Evolutionary conservation across 2,797 vertebrate genomes (phyloP), one percentile per base, ranked within the genome.

Genomic region (Hydrocynus forskahlii): DNA sequence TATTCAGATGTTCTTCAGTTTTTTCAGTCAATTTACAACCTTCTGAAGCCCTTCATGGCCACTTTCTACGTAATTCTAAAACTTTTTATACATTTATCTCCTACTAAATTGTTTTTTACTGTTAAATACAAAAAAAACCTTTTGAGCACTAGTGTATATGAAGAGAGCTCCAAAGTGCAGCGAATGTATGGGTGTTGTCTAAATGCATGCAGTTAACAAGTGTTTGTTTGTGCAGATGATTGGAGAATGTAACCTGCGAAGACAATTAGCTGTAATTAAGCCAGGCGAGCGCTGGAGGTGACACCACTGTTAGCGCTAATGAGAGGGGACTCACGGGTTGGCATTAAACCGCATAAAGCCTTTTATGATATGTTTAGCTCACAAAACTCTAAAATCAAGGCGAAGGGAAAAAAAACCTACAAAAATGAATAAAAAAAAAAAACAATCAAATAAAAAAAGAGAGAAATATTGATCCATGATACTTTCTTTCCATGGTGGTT

Each of bases 221-320:
- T 60, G 55, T 54, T 81, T 81, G 63, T 79, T 79, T 70, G 66
- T 59, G 14, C 25, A n/a, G 72, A 52, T 83, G 73, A 84, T 80
- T 84, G 70, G 78, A 59, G 48, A 77, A 57, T 55, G 67, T 35
- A 63, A 72, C 54, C 64, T 81, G 70, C 23, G 62, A 76, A 83
- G 69, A 45, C 57, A 81, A 81, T 84, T 82, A 84, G 59, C 54
- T 3, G 66, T 84, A 81, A 78, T 84, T 84, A 82, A 82, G 54
- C 6, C 55, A 73, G 78, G 75, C 66, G 76, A 84, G 67, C 43
- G 70, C 25, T 75, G 73, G 66, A 82, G 70, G 79, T 78, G 75
- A 60, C 81, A 68, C 73, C 74, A 78, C 79, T 71, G n/a, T 23
- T 68, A 52, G 48, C 69, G 75, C 71, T 84, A 83, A 83, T 83